Percentiles rank a stretch among this genome's conserved stretches.
Conservation (phyloP, 2,888 invertebrate genomes). For the Coelogynopora nodosa region DNA sequence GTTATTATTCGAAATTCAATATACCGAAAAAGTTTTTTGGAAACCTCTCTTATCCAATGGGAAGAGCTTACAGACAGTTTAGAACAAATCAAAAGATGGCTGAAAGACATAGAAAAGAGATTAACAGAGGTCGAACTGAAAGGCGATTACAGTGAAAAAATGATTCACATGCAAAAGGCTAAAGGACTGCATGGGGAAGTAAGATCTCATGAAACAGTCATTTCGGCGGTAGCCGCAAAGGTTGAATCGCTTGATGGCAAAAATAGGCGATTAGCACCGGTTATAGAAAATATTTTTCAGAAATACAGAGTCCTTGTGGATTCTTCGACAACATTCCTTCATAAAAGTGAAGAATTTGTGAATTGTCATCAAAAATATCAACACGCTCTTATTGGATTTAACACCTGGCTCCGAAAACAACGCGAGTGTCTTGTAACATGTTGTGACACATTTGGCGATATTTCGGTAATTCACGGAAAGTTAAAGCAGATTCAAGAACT, state of each 20-base stretch:
- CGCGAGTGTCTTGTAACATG: slow-evolving; percentile 84
- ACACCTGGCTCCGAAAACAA: slow-evolving; percentile 84
- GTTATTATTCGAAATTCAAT: neutral
- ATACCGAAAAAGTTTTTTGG: neutral
- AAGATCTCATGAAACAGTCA: neutral
- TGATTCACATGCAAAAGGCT: neutral
- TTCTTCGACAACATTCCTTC: neutral
- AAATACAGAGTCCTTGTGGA: neutral
- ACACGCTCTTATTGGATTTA: slow-evolving; percentile 83
- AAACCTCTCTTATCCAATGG: slow-evolving; percentile 1
- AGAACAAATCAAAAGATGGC: slow-evolving; percentile 9
- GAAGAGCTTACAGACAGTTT: neutral
- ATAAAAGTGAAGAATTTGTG: slow-evolving; percentile 40
- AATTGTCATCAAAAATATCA: slow-evolving; percentile 73
- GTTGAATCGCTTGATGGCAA: neutral
- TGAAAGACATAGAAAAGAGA: neutral
- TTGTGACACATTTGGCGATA: slow-evolving; percentile 83
- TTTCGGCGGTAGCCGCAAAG: neutral
- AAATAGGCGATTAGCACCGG: neutral
- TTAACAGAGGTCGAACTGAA: neutral
- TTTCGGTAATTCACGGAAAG: slow-evolving; percentile 69
- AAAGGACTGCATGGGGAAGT: neutral
- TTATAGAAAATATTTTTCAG: neutral
- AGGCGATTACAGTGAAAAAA: slow-evolving; percentile 21
- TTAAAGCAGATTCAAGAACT: slow-evolving; percentile 73